A percentile compares a stretch with the other conserved stretches of the same genome.
These are phyloP conservation scores for Rachycentron canadum DNA, from an alignment of 2,797 vertebrate species.

Conservation along the genomic window DNA sequence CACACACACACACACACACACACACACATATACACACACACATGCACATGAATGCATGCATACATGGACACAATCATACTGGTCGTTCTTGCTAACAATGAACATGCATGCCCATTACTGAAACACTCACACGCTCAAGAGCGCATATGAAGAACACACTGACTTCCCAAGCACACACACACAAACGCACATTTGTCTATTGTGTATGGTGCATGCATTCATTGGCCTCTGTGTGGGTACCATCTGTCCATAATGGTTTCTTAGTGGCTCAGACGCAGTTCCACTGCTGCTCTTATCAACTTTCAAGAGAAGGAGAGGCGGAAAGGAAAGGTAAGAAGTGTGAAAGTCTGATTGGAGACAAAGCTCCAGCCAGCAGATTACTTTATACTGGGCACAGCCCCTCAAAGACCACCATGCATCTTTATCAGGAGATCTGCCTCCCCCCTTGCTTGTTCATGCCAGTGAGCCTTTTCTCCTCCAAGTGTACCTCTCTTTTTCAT, in stretches of 20 bases:
- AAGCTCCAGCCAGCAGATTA: slow-evolving; percentile 69
- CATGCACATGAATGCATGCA: neutral
- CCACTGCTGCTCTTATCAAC: slow-evolving; percentile 73
- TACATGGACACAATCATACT: slow-evolving; percentile 32
- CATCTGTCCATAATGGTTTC: slow-evolving; percentile 73
- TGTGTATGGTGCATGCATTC: slow-evolving; percentile 56
- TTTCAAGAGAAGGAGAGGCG: slow-evolving; percentile 67
- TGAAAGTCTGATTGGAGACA: slow-evolving; percentile 71
- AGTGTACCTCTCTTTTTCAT: slow-evolving; percentile 9
- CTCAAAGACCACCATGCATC: slow-evolving; percentile 66
- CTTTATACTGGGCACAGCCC: slow-evolving; percentile 66
- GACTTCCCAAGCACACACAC: slow-evolving; percentile 2
- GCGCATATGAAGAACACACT: slow-evolving; percentile 22
- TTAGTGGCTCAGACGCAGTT: slow-evolving; percentile 59
- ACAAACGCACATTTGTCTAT: slow-evolving; percentile 49
- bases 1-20: neutral
- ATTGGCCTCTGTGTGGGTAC: slow-evolving; percentile 54
- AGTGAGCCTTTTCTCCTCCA: slow-evolving; percentile 47
- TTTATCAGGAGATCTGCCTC: slow-evolving; percentile 64
- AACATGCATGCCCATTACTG: slow-evolving; percentile 21
- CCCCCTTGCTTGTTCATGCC: slow-evolving; percentile 39
- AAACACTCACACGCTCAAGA: slow-evolving; percentile 35
- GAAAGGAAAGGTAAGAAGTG: slow-evolving; percentile 70
- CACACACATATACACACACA: neutral
- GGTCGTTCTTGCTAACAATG: slow-evolving; percentile 13